Conservation (phyloP, 2,113 vertebrate genomes). For the Nansenia antarctica region DNA sequence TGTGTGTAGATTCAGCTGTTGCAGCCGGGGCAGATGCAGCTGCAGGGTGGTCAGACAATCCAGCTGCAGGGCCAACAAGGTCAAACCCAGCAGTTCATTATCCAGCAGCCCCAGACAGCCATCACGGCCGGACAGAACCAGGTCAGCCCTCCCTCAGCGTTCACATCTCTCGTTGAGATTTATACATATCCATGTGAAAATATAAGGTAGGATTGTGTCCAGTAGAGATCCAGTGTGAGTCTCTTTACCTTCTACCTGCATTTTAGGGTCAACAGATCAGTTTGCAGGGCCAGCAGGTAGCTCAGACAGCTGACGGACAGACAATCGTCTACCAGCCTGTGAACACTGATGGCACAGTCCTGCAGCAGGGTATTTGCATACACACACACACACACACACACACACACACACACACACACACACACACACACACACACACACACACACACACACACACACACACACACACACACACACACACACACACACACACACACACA, state of each 20-base stretch:
- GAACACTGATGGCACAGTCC: conserved; percentile 94
- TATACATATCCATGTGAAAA: too few species aligned
- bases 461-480: too few species aligned
- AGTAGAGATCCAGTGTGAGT: not conserved
- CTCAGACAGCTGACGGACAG: conserved; percentile 96
- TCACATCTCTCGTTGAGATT: not conserved
- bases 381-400: not conserved
- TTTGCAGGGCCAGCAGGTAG: conserved; percentile 95
- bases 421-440: not conserved
- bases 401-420: not conserved
- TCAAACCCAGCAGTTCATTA: conserved; percentile 97
- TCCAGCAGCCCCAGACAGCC: conserved; percentile 97
- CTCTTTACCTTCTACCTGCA: not conserved
- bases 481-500: too few species aligned
- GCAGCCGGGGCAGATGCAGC: conserved; percentile 96
- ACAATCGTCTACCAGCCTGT: conserved; percentile 99
- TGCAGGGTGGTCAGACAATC: conserved; percentile 94
- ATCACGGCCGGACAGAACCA: conserved; percentile 97
- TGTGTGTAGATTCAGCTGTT: conserved; percentile 84
- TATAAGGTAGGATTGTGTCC: too few species aligned
- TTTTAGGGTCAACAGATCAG: conserved; percentile 93
- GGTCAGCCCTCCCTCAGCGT: conserved; percentile 63
- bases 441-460: not conserved
- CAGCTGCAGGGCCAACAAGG: conserved; percentile 97
- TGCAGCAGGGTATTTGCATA: conserved; percentile 87